Evolutionary conservation across 1,140 invertebrate species (phyloP).

Genomic region (Anthonomus grandis): DNA sequence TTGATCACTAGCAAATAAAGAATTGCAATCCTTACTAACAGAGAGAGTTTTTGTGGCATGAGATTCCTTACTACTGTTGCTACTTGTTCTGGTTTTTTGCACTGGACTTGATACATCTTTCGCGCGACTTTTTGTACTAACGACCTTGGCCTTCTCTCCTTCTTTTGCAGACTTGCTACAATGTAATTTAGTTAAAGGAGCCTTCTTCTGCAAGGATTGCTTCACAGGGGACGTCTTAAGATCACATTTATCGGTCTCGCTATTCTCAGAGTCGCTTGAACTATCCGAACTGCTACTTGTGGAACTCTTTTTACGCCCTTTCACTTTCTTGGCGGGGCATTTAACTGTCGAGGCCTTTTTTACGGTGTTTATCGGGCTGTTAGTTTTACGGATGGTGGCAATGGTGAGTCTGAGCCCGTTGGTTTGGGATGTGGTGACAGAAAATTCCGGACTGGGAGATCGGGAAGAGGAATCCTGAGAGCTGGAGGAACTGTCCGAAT

Average conservation of each 20-base stretch:
- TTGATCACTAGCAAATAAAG: no score
- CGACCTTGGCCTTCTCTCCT: no score
- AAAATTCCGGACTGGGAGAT: slow-evolving; percentile 43
- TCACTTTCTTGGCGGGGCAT: neutral
- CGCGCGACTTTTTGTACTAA: no score
- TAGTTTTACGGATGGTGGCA: slow-evolving; percentile 42
- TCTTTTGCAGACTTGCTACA: neutral
- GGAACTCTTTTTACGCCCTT: slow-evolving; percentile 11
- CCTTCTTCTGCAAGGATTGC: no score
- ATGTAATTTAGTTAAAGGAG: neutral
- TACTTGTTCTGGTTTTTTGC: neutral
- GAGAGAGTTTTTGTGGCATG: no score
- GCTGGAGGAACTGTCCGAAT: slow-evolving; percentile 45
- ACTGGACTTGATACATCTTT: no score
- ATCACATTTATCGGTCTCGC: slow-evolving; percentile 36
- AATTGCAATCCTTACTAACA: no score
- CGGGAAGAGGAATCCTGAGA: slow-evolving; percentile 43
- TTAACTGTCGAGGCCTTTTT: slow-evolving; percentile 9
- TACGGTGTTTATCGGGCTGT: slow-evolving; percentile 24
- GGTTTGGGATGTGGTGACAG: slow-evolving; percentile 44
- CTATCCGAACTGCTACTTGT: slow-evolving; percentile 23
- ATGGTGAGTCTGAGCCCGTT: slow-evolving; percentile 44
- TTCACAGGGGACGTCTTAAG: slow-evolving; percentile 8
- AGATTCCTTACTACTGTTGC: no score
- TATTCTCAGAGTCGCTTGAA: slow-evolving; percentile 35